Percentiles rank a stretch among this genome's conserved stretches.
These are phyloP conservation scores for Scatophagus argus DNA, from an alignment of 2,113 vertebrate genomes.

Conservation along the genomic window DNA sequence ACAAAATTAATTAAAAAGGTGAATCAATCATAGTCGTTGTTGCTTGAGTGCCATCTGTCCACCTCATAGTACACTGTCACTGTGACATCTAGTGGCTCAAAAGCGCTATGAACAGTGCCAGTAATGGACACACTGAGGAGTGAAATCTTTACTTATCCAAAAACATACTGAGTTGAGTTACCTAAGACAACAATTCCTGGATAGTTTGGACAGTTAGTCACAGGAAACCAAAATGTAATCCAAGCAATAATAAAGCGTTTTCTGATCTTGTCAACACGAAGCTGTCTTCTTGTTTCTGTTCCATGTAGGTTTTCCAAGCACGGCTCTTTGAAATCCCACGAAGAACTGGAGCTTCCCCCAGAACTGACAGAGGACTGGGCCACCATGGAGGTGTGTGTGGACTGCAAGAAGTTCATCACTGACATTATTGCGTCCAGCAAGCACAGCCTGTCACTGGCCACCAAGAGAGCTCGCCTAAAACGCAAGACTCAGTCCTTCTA, in stretches of 20 bases:
- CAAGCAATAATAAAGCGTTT: background rate
- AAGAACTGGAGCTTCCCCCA: conserved; percentile 91
- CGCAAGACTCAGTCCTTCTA: conserved; percentile 97
- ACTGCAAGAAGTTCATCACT: conserved; percentile 98
- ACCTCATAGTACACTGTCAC: background rate
- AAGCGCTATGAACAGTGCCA: background rate
- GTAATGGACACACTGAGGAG: background rate
- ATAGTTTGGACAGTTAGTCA: background rate
- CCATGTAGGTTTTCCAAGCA: conserved; percentile 80
- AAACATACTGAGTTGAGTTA: too few species aligned
- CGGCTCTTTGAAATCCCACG: conserved; percentile 82
- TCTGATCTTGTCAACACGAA: background rate
- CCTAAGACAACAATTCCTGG: background rate
- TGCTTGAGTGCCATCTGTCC: background rate
- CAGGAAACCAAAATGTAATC: background rate
- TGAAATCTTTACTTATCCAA: background rate
- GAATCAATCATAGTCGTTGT: background rate
- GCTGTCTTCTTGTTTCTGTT: conserved; percentile 64
- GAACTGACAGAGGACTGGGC: conserved; percentile 98
- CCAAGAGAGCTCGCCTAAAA: conserved; percentile 95
- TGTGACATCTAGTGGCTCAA: conserved; percentile 50
- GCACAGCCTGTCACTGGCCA: conserved; percentile 95
- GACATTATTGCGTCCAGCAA: conserved; percentile 98
- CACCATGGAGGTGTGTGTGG: conserved; percentile 97
- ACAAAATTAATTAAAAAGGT: background rate